Conservation (phyloP, 30 jellyfish, hydroid and myxozoan genomes). For the Chrysaora quinquecirrha region DNA sequence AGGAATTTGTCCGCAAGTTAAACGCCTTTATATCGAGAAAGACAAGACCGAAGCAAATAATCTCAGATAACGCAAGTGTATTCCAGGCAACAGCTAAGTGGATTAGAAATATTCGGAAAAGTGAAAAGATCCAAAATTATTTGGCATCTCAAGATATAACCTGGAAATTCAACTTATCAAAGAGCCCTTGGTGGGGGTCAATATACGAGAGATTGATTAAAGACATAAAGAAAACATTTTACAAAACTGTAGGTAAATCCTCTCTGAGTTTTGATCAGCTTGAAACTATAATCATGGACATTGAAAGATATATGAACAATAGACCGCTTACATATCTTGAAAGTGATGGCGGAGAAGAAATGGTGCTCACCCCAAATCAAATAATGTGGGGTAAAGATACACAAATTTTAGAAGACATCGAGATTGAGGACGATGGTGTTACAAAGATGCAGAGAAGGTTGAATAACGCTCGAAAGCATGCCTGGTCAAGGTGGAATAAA, state of each 20-base stretch:
- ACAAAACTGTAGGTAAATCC: constrained; percentile 36
- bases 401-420: constrained; percentile 36
- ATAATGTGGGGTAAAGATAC: constrained; percentile 59
- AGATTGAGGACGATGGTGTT: constrained; percentile 18
- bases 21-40: constrained; percentile 41
- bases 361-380: constrained; percentile 44
- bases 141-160: constrained; percentile 16
- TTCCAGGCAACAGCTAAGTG: constrained; percentile 51
- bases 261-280: constrained; percentile 6
- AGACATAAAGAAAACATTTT: constrained; percentile 17
- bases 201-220: constrained; percentile 10
- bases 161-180: constrained; percentile 9
- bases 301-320: constrained; percentile 24
- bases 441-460: constrained; percentile 28
- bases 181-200: constrained; percentile 43
- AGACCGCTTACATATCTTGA: constrained; percentile 42
- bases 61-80: constrained; percentile 29
- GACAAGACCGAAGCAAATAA: constrained; percentile 28
- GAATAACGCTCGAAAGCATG: constrained; percentile 39
- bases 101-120: constrained; percentile 22
- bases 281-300: constrained; percentile 23
- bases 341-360: constrained; percentile 54
- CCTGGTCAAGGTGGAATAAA: constrained; percentile 46
- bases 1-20: constrained; percentile 33
- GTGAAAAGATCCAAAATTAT: constrained; percentile 45